Conservation (phyloP, 2,888 invertebrate genomes). For the Drosophila limbata region DNA sequence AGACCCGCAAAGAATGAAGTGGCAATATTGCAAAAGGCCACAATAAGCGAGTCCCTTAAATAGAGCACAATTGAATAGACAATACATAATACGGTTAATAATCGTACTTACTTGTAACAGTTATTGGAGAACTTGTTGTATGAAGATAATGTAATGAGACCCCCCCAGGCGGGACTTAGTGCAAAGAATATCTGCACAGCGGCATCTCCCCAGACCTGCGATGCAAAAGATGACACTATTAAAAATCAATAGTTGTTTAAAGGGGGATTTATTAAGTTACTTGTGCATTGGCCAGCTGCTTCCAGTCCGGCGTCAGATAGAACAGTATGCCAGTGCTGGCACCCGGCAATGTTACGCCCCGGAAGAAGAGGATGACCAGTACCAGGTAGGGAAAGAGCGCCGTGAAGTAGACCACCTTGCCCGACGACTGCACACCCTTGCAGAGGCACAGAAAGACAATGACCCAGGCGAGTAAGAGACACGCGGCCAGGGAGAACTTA, state of each 20-base stretch:
- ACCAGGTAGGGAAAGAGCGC: slow-evolving; percentile 92
- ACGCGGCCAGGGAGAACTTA: slow-evolving; percentile 89
- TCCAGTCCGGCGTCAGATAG: slow-evolving; percentile 92
- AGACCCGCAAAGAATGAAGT: slow-evolving; percentile 93
- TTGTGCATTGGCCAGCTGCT: slow-evolving; percentile 90
- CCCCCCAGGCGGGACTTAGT: slow-evolving; percentile 94
- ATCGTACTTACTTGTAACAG: slow-evolving; percentile 88
- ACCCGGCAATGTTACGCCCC: slow-evolving; percentile 92
- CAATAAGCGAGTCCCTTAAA: slow-evolving; percentile 90
- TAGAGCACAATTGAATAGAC: background rate
- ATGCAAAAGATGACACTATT: background rate
- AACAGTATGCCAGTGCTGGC: slow-evolving; percentile 91
- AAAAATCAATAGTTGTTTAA: too few species aligned
- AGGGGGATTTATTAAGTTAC: slow-evolving; percentile 76
- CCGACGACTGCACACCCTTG: slow-evolving; percentile 92
- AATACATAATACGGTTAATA: background rate
- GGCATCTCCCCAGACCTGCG: slow-evolving; percentile 92
- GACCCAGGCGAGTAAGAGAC: slow-evolving; percentile 91
- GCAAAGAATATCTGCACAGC: slow-evolving; percentile 96
- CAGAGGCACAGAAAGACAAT: slow-evolving; percentile 92
- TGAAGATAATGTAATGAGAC: slow-evolving; percentile 93
- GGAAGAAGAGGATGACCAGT: slow-evolving; percentile 90
- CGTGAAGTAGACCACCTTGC: slow-evolving; percentile 92
- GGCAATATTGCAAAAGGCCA: slow-evolving; percentile 91
- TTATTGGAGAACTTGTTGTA: slow-evolving; percentile 95